Evolutionary conservation across 2,797 vertebrate genomes (phyloP).

Genomic region (Acrossocheilus wenchowensis): DNA sequence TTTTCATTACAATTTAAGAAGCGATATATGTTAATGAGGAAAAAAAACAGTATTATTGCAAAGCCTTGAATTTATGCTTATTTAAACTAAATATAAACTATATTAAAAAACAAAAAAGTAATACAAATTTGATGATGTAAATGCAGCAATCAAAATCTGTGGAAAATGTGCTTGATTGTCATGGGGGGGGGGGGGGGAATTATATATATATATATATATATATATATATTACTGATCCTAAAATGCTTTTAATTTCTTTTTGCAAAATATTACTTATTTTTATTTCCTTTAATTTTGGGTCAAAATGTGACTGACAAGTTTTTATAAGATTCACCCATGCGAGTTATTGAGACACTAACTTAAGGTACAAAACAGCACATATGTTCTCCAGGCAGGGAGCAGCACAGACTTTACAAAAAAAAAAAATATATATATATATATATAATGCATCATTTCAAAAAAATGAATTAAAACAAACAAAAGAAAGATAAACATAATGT

Average conservation of each 20-base stretch:
- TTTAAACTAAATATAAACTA: background rate
- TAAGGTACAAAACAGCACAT: conserved; percentile 23
- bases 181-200: too few relatives aligned
- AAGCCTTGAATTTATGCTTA: background rate
- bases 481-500: conserved; percentile 59
- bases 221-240: background rate
- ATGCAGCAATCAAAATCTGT: background rate
- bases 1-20: background rate
- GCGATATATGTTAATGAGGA: background rate
- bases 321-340: conserved; percentile 7
- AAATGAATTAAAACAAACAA: conserved; percentile 66
- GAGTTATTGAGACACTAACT: background rate
- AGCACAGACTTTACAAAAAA: conserved; percentile 55
- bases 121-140: background rate
- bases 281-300: background rate
- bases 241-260: background rate
- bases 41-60: background rate
- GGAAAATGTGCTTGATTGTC: background rate
- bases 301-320: background rate
- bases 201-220: too few relatives aligned
- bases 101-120: background rate
- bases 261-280: background rate
- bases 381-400: conserved; percentile 56
- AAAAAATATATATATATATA: too few relatives aligned
- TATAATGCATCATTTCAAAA: conserved; percentile 57